A percentile compares a stretch with the other conserved stretches of the same genome.
These are phyloP conservation scores for Pseudomyrmex concolor DNA, from an alignment of 1,140 invertebrate genomes.

Conservation along the genomic window DNA sequence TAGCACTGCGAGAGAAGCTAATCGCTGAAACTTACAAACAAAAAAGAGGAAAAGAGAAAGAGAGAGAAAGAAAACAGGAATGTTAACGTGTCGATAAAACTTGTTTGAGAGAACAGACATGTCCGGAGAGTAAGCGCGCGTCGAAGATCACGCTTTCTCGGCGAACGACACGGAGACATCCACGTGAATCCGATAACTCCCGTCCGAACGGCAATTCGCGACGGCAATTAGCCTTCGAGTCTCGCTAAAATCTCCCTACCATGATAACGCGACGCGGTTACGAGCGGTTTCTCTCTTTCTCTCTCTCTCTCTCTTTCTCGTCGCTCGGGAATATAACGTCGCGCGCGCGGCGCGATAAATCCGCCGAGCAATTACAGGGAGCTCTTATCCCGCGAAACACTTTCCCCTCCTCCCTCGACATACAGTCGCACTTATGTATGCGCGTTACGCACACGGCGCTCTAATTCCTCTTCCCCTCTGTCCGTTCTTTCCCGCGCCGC, in stretches of 20 bases:
- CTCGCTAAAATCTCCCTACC: background rate
- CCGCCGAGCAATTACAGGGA: slow-evolving; percentile 25
- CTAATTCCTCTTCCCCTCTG: slow-evolving; percentile 17
- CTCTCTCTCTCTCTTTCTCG: too few species aligned
- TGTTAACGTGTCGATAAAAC: slow-evolving; percentile 15
- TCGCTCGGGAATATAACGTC: background rate
- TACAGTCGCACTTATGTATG: slow-evolving; percentile 8
- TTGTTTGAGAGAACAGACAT: background rate
- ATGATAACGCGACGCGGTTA: background rate
- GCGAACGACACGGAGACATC: background rate
- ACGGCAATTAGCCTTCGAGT: slow-evolving; percentile 14
- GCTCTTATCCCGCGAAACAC: slow-evolving; percentile 31
- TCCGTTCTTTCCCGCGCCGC: too few species aligned
- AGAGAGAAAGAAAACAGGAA: background rate
- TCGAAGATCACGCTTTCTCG: background rate
- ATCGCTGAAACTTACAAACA: slow-evolving; percentile 6
- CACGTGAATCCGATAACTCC: background rate
- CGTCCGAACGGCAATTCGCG: background rate
- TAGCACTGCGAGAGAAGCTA: background rate
- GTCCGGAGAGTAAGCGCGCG: background rate
- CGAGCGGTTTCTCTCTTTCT: too few species aligned
- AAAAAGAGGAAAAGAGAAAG: too few species aligned
- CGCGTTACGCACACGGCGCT: background rate
- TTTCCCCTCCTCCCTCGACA: too few species aligned
- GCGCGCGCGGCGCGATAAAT: slow-evolving; percentile 35